Conservation (phyloP, 2,113 vertebrate genomes). For the Zootoca vivipara region DNA sequence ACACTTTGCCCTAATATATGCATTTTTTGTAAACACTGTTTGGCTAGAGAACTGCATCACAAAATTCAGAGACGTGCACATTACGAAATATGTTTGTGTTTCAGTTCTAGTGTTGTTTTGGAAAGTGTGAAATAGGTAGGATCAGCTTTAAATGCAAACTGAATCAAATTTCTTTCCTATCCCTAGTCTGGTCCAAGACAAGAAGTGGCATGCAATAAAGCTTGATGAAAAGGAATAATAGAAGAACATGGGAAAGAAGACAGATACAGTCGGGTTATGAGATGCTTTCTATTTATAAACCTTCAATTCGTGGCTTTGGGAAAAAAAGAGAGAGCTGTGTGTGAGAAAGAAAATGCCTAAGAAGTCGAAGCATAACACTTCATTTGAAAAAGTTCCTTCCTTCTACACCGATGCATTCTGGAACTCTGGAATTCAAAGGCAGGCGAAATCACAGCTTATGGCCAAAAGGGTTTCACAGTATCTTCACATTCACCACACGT, state of each 20-base stretch:
- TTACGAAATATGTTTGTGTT: too few relatives aligned
- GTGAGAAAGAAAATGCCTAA: conserved; percentile 16
- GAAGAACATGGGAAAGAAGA: not conserved
- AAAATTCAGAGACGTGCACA: too few relatives aligned
- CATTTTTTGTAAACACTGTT: too few relatives aligned
- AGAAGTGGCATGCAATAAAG: conserved; percentile 1
- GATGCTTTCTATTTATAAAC: not conserved
- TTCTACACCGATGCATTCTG: conserved; percentile 26
- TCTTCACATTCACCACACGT: conserved; percentile 50
- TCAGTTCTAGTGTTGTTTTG: too few relatives aligned
- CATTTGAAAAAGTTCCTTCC: conserved; percentile 1
- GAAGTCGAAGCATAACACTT: not conserved
- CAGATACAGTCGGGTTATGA: not conserved
- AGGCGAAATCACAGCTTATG: not conserved
- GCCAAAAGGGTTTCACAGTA: conserved; percentile 51
- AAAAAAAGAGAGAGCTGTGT: not conserved
- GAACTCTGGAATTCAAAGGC: conserved; percentile 39
- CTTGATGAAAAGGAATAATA: not conserved
- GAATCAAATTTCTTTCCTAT: too few relatives aligned
- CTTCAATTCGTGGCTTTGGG: not conserved
- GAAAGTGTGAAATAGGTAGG: too few relatives aligned
- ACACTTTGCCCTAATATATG: too few relatives aligned
- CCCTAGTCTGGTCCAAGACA: not conserved
- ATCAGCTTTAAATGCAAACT: too few relatives aligned
- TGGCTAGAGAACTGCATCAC: too few relatives aligned